These are phyloP conservation scores for Rhinophrynus dorsalis DNA, from an alignment of 2,797 vertebrate species.

Conservation along the genomic window DNA sequence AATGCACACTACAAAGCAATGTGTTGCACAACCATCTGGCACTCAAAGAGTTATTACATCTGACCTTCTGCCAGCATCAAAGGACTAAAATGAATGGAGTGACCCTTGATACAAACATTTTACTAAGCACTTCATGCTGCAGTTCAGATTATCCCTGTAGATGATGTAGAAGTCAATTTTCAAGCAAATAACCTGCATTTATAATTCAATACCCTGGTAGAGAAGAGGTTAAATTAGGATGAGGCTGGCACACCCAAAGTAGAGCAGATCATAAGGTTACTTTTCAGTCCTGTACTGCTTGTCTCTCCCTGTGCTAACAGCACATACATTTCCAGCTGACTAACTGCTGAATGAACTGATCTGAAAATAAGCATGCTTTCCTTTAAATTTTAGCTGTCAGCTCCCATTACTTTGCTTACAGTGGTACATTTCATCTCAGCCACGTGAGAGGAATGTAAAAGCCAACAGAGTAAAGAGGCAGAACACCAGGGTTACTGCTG, in stretches of 20 bases:
- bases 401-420: slow-evolving; percentile 50
- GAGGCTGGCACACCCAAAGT: slow-evolving; percentile 1
- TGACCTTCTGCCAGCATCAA: no score
- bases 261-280: slow-evolving; percentile 9
- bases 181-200: no score
- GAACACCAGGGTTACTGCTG: slow-evolving; percentile 23
- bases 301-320: slow-evolving; percentile 41
- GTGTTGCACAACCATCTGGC: no score
- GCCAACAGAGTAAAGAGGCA: slow-evolving; percentile 13
- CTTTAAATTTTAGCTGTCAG: slow-evolving; percentile 55
- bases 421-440: slow-evolving; percentile 40
- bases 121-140: no score
- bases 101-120: no score
- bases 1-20: no score
- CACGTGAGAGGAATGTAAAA: slow-evolving; percentile 29
- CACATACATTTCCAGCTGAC: slow-evolving; percentile 62
- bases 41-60: no score
- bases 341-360: slow-evolving; percentile 64
- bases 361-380: slow-evolving; percentile 55
- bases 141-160: no score
- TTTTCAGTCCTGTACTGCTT: slow-evolving; percentile 22
- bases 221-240: slow-evolving; percentile 21
- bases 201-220: no score
- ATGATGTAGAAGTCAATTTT: no score
- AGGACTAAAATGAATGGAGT: no score